Evolutionary conservation across 1,140 invertebrate species (phyloP), one percentile per base, ranked within the genome.

Genomic region (Papilio glaucus): DNA sequence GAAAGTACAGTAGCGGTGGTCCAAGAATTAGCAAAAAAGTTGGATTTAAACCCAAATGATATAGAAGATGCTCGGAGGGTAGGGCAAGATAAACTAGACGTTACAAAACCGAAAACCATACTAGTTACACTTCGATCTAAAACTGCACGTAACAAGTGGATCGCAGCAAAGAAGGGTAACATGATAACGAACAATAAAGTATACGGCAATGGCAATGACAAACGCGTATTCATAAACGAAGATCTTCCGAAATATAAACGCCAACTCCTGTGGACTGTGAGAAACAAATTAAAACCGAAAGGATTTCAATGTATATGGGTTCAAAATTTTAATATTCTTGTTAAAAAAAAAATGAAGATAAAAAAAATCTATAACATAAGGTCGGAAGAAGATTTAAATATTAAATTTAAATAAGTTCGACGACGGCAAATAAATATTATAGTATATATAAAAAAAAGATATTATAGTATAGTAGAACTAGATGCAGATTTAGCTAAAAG

Each of bases 201-300:
- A 10, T 75, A 71, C 2, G 18, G n/a, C 2, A 79, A 75, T 57
- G 45, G 61, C 3, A 75, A 45, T 39, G 26, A 74, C 0, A 73
- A 45, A 12, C 13, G 39, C 33, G 71, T 83, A 37, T 83, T 67
- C 33, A 80, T 80, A 18, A 80, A 82, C 26, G 80, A 80, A 76
- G 57, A 77, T 71, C n/a, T 82, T 12, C 45, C 80, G 4, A 74
- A 71, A 26, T 57, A 73, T 18, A 74, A 71, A 18, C 60, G 75
- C 0, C 74, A 76, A 41, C 63, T 82, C 4, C 63, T 79, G 0
- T 82, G 80, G 80, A 15, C 8, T 7, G 71, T 65, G 9, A 78
- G 71, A 72, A 73, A 69, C 24, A 53, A 72, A 13, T 21, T 77
- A 38, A 79, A 77, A 72, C 68, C 61, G 72, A 45, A 82, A 80